Base-by-base conservation (phyloP, 2,113 vertebrate species). In the Tychaedon coryphoeus region DNA sequence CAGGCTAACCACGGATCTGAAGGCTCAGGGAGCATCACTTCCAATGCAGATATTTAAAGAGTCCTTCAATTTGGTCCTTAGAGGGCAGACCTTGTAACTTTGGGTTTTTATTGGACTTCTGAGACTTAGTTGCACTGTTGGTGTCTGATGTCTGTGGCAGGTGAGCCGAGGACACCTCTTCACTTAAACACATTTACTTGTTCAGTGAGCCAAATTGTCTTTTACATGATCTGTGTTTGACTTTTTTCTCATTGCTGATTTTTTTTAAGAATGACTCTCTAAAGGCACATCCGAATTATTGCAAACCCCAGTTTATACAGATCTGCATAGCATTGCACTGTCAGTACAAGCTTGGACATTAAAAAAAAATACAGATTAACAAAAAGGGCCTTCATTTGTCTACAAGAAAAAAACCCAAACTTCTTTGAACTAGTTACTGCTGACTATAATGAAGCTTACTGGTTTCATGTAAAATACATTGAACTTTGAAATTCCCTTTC, bases 401-500 rank as follows among this genome's bases (percentile, higher is more conserved):
- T 69, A 48, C 47, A 87, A 85, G n/a, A 54, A 67, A 69, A 84
- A 80, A 56, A 0, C 0, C 8, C 29, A 61, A 26, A 18, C 10
- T 33, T 53, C 50, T 86, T 86, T 71, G 24, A 51, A n/a, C n/a
- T 65, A 57, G 33, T 74, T n/a, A 15, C 33, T 69, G 38, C 77
- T 91, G 76, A 75, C 17, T 61, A 24, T 75, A 62, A 70, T 61
- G 61, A 91, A 67, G 36, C 73, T 70, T 66, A 19, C 62, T 71
- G 58, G 14, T 75, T 93, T 93, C 22, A 56, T 71, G 64, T 90
- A 65, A 90, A 94, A 93, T 54, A 43, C 45, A 73, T 17, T 40
- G 84, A 83, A 86, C 67, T 72, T 91, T 58, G 70, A 83, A 95
- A 91, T 78, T 88, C 51, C 48, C 22, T 65, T 80, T 94, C 80